Evolutionary conservation across 2,113 vertebrate genomes (phyloP).

Genomic region (Raja brachyura): DNA sequence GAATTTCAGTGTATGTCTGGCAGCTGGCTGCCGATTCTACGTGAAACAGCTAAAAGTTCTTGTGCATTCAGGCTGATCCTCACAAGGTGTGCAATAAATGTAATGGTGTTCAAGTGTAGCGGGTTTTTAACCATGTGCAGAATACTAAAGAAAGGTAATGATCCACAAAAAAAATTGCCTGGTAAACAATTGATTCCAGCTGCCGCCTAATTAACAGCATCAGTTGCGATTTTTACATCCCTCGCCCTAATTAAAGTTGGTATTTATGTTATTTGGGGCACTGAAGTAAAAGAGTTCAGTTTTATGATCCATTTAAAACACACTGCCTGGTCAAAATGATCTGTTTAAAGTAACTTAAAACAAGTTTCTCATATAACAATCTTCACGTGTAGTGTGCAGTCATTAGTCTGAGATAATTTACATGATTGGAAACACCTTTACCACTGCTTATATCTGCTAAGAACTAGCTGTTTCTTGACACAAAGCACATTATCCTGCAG

Average conservation of each 20-base stretch:
- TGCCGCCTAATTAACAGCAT: conserved; percentile 20
- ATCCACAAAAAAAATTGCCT: background rate
- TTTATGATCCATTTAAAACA: conserved; percentile 33
- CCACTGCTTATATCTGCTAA: background rate
- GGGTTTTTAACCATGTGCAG: background rate
- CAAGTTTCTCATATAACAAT: background rate
- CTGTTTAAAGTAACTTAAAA: conserved; percentile 32
- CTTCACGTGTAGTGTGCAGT: background rate
- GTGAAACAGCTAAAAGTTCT: background rate
- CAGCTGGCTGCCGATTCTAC: background rate
- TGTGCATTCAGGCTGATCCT: background rate
- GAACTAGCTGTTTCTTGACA: conserved; percentile 5
- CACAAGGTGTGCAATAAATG: background rate
- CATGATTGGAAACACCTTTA: conserved; percentile 33
- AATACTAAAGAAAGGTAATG: no score
- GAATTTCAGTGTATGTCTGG: background rate
- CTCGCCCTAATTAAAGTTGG: conserved; percentile 10
- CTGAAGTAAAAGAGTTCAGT: background rate
- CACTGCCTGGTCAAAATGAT: conserved; percentile 9
- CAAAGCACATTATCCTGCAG: background rate
- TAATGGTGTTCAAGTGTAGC: background rate
- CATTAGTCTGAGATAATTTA: conserved; percentile 32
- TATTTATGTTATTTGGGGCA: background rate
- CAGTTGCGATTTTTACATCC: conserved; percentile 19
- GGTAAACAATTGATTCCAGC: conserved; percentile 4